Conservation (phyloP, 2,113 vertebrate genomes). For the Centropristis striata region DNA sequence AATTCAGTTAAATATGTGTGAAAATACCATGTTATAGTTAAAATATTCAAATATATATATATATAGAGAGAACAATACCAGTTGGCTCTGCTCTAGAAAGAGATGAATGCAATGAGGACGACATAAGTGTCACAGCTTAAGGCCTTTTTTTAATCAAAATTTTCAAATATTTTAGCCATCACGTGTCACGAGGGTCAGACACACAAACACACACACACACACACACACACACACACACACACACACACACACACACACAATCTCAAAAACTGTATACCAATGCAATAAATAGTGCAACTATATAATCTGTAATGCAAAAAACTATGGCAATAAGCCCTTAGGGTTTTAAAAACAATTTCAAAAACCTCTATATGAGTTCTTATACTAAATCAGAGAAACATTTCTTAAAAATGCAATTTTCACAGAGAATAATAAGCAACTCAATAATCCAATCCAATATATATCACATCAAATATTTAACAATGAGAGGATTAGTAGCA, state of each 20-base stretch:
- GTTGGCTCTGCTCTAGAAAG: background rate
- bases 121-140: background rate
- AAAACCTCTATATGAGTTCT: background rate
- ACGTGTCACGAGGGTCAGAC: too few relatives aligned
- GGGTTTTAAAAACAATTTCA: background rate
- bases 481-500: conserved; percentile 15
- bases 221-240: background rate
- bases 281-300: background rate
- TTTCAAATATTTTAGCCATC: background rate
- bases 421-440: background rate
- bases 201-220: background rate
- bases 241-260: too few relatives aligned
- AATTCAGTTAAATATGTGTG: background rate
- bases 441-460: background rate
- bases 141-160: background rate
- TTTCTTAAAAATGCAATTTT: background rate
- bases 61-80: background rate
- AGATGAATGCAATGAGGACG: background rate
- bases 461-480: background rate
- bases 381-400: background rate
- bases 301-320: too few relatives aligned
- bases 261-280: background rate
- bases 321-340: background rate
- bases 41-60: background rate
- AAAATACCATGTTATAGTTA: background rate